phyloP scores from a whole-genome alignment of 2,113 vertebrate species.

The Arenaria interpres region DNA sequence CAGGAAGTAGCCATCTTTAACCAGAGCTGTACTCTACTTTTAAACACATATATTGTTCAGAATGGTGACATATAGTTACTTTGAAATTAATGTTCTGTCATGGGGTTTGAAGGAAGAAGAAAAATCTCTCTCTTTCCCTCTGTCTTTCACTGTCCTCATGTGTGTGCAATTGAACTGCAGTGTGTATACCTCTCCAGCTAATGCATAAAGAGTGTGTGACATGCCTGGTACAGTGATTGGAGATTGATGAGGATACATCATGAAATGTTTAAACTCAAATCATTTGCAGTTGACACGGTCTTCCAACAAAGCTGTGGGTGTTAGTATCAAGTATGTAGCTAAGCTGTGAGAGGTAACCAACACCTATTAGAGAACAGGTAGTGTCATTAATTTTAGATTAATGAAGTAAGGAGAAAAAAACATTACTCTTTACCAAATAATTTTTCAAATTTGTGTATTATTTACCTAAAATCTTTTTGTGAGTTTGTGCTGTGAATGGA shows the following conservation, averaged over 20 bases:
- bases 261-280: not conserved
- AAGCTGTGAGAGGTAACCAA: not conserved
- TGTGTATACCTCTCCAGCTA: fast-evolving
- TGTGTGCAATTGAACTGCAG: not conserved
- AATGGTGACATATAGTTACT: not conserved
- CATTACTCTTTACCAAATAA: not conserved
- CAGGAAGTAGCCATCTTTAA: not conserved
- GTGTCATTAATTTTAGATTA: not conserved
- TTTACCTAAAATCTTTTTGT: not conserved
- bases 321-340: not conserved
- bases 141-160: not conserved
- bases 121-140: not conserved
- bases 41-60: not conserved
- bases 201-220: fast-evolving
- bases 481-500: not conserved
- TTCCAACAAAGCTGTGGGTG: not conserved
- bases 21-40: not conserved
- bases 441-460: not conserved
- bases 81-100: not conserved
- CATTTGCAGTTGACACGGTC: not conserved
- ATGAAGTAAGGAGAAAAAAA: not conserved
- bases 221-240: not conserved
- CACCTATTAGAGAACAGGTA: not conserved
- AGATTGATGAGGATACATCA: not conserved
- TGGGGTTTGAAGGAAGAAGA: fast-evolving